Conservation (phyloP, 1,140 invertebrate genomes). For the Tetranychus cinnabarinus region DNA sequence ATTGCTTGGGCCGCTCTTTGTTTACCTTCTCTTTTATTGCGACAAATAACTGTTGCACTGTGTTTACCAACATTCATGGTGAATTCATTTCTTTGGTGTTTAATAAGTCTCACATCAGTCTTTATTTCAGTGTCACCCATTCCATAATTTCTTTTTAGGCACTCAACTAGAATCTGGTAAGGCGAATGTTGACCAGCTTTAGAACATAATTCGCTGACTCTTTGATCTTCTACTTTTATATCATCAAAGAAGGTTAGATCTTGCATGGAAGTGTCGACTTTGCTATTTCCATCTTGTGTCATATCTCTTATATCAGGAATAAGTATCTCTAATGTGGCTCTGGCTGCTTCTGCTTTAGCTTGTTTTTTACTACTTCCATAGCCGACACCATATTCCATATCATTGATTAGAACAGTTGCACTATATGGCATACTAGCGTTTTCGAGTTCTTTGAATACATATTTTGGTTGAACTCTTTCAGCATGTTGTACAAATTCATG, state of each 20-base stretch:
- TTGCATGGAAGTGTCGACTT: conserved; percentile 17
- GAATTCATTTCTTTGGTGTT: conserved; percentile 79
- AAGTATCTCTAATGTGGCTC: conserved; percentile 64
- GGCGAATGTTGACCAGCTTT: conserved; percentile 85
- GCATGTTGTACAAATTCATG: conserved; percentile 90
- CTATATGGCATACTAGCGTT: conserved; percentile 79
- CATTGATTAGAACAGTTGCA: conserved; percentile 71
- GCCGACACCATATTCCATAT: conserved; percentile 72
- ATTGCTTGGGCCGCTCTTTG: conserved; percentile 87
- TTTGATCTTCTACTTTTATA: conserved; percentile 71
- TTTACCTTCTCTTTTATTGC: conserved; percentile 93
- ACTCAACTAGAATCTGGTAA: conserved; percentile 73
- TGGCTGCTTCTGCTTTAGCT: conserved; percentile 69
- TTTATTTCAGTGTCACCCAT: conserved; percentile 64
- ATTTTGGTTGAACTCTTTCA: conserved; percentile 70
- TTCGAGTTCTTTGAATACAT: conserved; percentile 76
- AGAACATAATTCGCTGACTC: conserved; percentile 74
- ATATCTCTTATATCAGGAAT: conserved; percentile 74
- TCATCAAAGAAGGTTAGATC: conserved; percentile 62
- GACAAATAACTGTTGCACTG: conserved; percentile 37
- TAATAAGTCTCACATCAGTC: conserved; percentile 61
- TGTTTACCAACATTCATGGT: conserved; percentile 84
- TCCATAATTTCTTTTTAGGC: conserved; percentile 73
- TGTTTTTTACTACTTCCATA: conserved; percentile 82
- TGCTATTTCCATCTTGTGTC: conserved; percentile 11